phyloP scores from a whole-genome alignment of 2,113 vertebrate genomes.

The Gobio gobio region DNA sequence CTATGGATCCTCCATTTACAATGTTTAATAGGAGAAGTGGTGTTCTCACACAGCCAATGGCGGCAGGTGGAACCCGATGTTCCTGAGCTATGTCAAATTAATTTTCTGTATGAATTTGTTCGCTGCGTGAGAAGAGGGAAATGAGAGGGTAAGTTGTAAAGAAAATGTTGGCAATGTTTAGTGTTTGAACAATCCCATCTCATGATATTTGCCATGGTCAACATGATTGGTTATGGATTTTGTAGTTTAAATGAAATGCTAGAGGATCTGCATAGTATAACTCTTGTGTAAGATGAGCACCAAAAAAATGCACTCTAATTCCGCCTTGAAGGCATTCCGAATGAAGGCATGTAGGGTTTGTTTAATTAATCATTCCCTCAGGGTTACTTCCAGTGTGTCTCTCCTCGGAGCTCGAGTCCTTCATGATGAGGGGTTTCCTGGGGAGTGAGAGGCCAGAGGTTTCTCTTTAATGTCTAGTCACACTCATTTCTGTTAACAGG shows the following conservation, averaged over 20 bases:
- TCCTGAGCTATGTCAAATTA: slow-evolving; percentile 5
- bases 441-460: slow-evolving; percentile 28
- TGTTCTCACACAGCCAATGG: background rate
- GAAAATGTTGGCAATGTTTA: slow-evolving; percentile 12
- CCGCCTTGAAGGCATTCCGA: background rate
- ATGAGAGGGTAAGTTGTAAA: background rate
- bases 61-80: slow-evolving; percentile 12
- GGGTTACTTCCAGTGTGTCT: slow-evolving; percentile 5
- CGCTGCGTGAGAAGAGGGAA: background rate
- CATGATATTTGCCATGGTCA: slow-evolving; percentile 7
- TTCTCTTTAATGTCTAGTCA: slow-evolving; percentile 44
- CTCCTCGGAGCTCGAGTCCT: background rate
- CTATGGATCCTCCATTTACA: slow-evolving; percentile 49
- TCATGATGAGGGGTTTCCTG: slow-evolving; percentile 15
- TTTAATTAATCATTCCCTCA: background rate
- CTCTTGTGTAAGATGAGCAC: slow-evolving; percentile 8
- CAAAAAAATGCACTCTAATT: background rate
- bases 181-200: background rate
- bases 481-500: slow-evolving; percentile 43
- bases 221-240: slow-evolving; percentile 32
- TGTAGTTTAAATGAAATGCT: background rate
- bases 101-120: background rate
- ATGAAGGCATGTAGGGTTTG: slow-evolving; percentile 15
- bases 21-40: background rate
- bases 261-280: background rate